Evolutionary conservation across 1,140 invertebrate species (phyloP), one percentile per base, ranked within the genome.

Genomic region (Lepidostoma basale): DNA sequence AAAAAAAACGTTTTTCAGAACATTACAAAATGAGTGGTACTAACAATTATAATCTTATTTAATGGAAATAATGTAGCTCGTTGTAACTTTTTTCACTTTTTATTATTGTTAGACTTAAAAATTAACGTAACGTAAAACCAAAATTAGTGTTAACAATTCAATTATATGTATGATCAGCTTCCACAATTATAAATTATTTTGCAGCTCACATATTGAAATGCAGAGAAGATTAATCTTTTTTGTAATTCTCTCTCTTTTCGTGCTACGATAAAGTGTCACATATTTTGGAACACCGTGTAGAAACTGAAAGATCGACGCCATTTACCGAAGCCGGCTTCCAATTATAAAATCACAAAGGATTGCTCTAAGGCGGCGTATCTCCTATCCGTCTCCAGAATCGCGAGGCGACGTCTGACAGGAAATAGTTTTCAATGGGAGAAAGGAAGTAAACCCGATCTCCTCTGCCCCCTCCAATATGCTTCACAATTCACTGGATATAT

Each of bases 341-440:
- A 69, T 69, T 69, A 69, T 69, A 66, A 60, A 25, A 66, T 44
- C 33, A 47, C 62, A 69, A 62, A 69, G 62, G 42, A 16, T 60
- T 59, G 52, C 54, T 47, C 39, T 62, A 52, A 65, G 42, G 25
- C 45, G 45, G 23, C 52, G 67, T 54, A 65, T 69, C 63, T 65
- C 28, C 67, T 16, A 49, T 52, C 30, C 30, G n/a, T 23, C 52
- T 49, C 40, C 54, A 25, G 49, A 22, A 22, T 69, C 62, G 49
- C 36, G 25, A 20, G 54, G 10, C 5, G 39, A 25, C 30, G 52
- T 58, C 42, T 60, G 42, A 30, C 42, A 42, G 68, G 56, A 64
- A 69, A 69, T 69, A 69, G 68, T 69, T 65, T 65, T 60, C 62
- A 52, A 26, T 54, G 33, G 49, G n/a, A 49, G 18, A 40, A 25